Evolutionary conservation across 2,113 vertebrate species (phyloP).

Genomic region (Galeopterus variegatus): DNA sequence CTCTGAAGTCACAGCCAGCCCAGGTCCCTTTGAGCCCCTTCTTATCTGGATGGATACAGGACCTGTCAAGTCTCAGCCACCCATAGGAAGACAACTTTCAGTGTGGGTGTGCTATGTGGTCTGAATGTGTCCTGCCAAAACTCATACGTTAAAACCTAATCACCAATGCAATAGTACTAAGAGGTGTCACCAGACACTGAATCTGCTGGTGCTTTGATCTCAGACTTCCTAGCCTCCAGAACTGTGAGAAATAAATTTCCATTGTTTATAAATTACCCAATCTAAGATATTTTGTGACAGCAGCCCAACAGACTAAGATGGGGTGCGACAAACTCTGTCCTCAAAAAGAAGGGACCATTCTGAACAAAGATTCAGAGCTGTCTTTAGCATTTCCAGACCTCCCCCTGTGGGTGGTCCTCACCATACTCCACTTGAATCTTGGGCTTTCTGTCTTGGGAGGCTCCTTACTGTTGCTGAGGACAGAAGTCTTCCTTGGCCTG

Average conservation of each 20-base stretch:
- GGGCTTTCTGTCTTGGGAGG: not conserved
- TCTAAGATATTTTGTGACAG: not conserved
- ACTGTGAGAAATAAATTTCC: not conserved
- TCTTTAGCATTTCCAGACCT: not conserved
- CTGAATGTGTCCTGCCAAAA: not conserved
- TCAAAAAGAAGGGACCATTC: not conserved
- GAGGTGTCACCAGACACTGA: not conserved
- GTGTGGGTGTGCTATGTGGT: fast-evolving
- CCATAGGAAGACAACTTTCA: not conserved
- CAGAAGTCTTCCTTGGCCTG: not conserved
- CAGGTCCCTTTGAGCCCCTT: not conserved
- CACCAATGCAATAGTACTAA: no score
- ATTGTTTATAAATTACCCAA: not conserved
- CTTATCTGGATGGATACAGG: not conserved
- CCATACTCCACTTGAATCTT: fast-evolving
- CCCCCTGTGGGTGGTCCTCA: not conserved
- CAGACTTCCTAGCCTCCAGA: not conserved
- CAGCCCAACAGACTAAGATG: not conserved
- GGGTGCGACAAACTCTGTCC: not conserved
- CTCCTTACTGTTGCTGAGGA: not conserved
- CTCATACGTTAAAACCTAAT: not conserved
- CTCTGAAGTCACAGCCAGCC: not conserved
- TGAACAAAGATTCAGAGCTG: not conserved
- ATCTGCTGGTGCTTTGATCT: not conserved
- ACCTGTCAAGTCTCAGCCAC: not conserved